phyloP scores from a whole-genome alignment of 2,888 invertebrate genomes.

The Scaptomyza parva region DNA sequence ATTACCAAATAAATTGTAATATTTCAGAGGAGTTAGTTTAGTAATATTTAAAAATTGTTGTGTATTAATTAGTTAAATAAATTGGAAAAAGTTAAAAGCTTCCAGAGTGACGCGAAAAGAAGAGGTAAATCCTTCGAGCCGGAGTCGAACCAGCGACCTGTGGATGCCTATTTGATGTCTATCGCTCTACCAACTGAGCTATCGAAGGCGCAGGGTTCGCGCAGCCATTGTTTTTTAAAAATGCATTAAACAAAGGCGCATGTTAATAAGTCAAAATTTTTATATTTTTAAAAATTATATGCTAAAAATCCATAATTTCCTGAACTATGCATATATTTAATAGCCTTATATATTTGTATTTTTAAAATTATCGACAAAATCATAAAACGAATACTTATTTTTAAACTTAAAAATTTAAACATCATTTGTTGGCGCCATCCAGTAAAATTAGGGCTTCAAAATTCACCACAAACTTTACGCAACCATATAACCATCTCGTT shows the following conservation, averaged over 20 bases:
- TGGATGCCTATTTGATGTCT: slow-evolving; percentile 70
- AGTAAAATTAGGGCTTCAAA: slow-evolving; percentile 1
- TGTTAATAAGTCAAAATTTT: too few relatives aligned
- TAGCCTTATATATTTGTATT: not conserved
- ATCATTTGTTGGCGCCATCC: not conserved
- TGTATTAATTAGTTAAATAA: not conserved
- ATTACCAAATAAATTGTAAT: not conserved
- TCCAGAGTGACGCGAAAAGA: not conserved
- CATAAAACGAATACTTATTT: not conserved
- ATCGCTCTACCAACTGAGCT: slow-evolving; percentile 81
- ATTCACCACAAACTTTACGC: not conserved
- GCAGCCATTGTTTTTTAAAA: too few relatives aligned
- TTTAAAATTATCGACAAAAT: not conserved
- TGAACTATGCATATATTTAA: not conserved
- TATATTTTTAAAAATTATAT: too few relatives aligned
- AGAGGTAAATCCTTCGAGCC: slow-evolving; percentile 69
- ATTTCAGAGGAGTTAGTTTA: not conserved
- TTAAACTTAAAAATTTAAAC: not conserved
- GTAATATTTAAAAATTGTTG: not conserved
- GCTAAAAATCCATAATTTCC: not conserved
- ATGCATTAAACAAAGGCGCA: too few relatives aligned
- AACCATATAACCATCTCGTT: slow-evolving; percentile 22
- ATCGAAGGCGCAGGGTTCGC: slow-evolving; percentile 57
- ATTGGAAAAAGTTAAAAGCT: not conserved
- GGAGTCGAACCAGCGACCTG: slow-evolving; percentile 80